phyloP scores from a whole-genome alignment of 2,113 vertebrate genomes.

The Mesitornis unicolor region DNA sequence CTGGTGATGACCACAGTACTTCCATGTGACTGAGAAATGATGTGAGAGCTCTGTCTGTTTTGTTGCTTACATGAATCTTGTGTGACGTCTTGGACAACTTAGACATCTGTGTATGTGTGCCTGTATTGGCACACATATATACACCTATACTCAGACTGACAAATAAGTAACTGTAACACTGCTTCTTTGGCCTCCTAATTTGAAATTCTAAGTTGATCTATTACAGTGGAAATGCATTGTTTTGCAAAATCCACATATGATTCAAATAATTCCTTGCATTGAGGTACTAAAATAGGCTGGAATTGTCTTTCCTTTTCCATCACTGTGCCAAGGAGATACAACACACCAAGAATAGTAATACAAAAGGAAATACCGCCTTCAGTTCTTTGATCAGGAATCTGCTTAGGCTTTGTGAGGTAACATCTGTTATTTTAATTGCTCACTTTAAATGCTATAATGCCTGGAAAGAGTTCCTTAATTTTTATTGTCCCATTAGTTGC shows the following conservation, averaged over 20 bases:
- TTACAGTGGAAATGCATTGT: background rate
- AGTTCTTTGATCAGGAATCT: background rate
- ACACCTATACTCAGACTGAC: background rate
- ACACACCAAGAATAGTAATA: fast-evolving
- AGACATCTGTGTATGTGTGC: background rate
- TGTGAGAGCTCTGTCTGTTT: background rate
- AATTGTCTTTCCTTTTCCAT: background rate
- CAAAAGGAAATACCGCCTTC: background rate
- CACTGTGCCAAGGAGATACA: background rate
- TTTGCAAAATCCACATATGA: background rate
- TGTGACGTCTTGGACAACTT: background rate
- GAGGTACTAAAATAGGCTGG: background rate
- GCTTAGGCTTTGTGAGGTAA: background rate
- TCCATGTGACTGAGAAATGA: background rate
- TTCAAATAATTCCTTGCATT: background rate
- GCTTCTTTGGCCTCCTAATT: background rate
- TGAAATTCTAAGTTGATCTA: background rate
- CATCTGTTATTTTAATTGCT: conserved; percentile 51
- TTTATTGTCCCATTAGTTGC: conserved; percentile 34
- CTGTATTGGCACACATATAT: background rate
- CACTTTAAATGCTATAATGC: background rate
- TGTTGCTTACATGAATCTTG: background rate
- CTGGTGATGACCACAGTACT: background rate
- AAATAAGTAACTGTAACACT: background rate
- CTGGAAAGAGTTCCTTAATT: conserved; percentile 53